Conservation (phyloP, 1,140 invertebrate species). For the Nilaparvata lugens region DNA sequence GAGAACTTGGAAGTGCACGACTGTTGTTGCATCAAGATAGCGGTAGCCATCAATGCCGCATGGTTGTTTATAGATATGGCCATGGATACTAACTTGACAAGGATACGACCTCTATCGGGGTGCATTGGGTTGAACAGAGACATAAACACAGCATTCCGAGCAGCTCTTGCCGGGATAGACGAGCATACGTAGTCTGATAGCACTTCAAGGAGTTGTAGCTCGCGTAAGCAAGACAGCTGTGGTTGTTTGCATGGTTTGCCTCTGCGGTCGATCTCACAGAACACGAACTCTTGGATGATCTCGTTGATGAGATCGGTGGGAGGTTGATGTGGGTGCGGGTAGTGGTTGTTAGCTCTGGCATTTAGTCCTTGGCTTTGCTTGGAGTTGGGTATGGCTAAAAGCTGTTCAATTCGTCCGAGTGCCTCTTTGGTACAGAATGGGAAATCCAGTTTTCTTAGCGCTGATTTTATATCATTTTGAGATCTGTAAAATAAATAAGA, state of each 20-base stretch:
- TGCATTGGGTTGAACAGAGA: slow-evolving; percentile 63
- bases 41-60: slow-evolving; percentile 60
- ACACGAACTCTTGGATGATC: neutral
- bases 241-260: neutral
- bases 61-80: slow-evolving; percentile 62
- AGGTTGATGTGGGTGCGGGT: no score
- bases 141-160: slow-evolving; percentile 69
- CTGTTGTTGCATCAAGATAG: slow-evolving; percentile 76
- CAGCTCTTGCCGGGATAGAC: slow-evolving; percentile 49
- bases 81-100: slow-evolving; percentile 69
- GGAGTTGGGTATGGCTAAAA: no score
- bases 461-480: neutral
- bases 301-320: neutral
- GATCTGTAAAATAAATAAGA: no score
- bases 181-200: slow-evolving; percentile 56
- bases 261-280: neutral
- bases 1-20: slow-evolving; percentile 55
- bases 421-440: neutral
- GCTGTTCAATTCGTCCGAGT: neutral
- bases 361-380: no score
- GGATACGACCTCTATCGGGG: slow-evolving; percentile 51
- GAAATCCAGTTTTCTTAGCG: neutral
- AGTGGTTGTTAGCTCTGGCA: no score
- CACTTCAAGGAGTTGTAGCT: slow-evolving; percentile 64
- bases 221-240: slow-evolving; percentile 52